Conservation (phyloP, 1,140 invertebrate genomes). For the Eufriesea mexicana region DNA sequence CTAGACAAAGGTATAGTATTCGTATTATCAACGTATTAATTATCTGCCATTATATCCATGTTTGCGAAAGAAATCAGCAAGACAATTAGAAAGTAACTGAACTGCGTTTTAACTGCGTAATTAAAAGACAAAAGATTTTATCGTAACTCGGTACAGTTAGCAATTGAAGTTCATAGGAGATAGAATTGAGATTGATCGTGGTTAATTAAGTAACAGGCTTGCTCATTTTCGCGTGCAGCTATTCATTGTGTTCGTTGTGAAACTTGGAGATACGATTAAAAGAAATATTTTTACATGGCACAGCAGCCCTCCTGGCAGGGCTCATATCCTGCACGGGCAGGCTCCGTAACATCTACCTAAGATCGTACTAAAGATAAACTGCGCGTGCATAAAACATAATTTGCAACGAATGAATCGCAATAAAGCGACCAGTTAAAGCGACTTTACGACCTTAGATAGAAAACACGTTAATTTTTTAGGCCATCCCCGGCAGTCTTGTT, state of each 20-base stretch:
- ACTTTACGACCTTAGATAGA: not conserved
- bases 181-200: not conserved
- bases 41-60: not conserved
- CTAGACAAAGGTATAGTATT: too few relatives aligned
- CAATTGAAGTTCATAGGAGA: not conserved
- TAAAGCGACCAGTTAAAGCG: not conserved
- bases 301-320: not conserved
- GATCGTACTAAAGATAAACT: conserved; percentile 21
- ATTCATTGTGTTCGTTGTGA: not conserved
- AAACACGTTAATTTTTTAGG: not conserved
- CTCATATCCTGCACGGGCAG: not conserved
- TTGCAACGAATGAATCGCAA: not conserved
- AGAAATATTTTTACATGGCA: not conserved
- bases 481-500: not conserved
- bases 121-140: not conserved
- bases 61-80: not conserved
- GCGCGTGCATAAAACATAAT: conserved; percentile 13
- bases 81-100: not conserved
- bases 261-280: not conserved
- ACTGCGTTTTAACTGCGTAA: not conserved
- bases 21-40: not conserved
- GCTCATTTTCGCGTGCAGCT: not conserved
- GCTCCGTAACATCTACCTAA: not conserved
- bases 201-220: not conserved
- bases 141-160: not conserved